Evolutionary conservation across 2,797 vertebrate genomes (phyloP).

Genomic region (Sebastolobus altivelis): DNA sequence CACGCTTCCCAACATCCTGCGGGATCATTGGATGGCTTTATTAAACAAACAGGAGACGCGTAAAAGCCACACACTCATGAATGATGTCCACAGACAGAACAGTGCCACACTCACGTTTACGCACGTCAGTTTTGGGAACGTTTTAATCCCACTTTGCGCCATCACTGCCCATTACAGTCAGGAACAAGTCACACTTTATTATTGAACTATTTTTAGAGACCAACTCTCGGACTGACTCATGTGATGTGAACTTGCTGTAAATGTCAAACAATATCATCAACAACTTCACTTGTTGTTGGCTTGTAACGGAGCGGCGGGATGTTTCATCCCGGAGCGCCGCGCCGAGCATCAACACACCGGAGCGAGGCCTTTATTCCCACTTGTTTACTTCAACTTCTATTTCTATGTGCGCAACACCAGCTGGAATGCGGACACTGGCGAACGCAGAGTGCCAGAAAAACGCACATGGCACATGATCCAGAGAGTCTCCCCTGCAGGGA

Average conservation of each 20-base stretch:
- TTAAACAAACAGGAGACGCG: not conserved
- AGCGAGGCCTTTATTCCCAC: conserved; percentile 60
- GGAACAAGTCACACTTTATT: not conserved
- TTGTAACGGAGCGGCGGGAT: conserved; percentile 40
- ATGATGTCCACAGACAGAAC: not conserved
- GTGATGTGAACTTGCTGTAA: not conserved
- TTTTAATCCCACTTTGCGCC: not conserved
- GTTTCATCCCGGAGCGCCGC: no score
- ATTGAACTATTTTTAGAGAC: not conserved
- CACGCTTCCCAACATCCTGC: conserved; percentile 28
- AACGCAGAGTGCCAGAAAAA: conserved; percentile 12
- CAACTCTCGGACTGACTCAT: not conserved
- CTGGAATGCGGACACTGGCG: conserved; percentile 93
- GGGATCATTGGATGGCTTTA: not conserved
- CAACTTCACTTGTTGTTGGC: conserved; percentile 26
- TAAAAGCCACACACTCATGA: not conserved
- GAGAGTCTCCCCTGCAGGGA: conserved; percentile 7
- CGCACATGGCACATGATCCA: conserved; percentile 39
- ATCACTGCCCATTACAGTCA: not conserved
- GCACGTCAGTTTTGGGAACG: not conserved
- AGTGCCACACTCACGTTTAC: not conserved
- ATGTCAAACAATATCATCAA: not conserved
- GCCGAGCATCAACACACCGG: conserved; percentile 21
- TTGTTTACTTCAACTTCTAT: conserved; percentile 92
- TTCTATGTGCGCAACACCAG: conserved; percentile 97